Base-by-base conservation (phyloP, 2,888 invertebrate genomes). In the Cantharis flavilabris region DNA sequence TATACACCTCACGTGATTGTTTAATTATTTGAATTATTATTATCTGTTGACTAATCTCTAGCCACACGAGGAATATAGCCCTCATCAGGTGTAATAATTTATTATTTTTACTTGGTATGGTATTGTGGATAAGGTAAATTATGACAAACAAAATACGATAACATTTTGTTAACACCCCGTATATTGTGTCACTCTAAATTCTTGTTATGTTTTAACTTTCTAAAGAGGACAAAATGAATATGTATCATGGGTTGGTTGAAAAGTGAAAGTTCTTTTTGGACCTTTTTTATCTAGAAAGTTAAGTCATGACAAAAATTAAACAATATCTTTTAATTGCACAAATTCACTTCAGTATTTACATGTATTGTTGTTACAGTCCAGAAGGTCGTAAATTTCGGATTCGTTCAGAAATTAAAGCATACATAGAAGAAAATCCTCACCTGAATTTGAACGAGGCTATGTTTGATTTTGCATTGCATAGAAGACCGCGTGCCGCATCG, bases 341-440 rank as follows among this genome's bases (percentile, higher is more conserved):
- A 9, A 16, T 73, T 49, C 7, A 49, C 49, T 49, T 49, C 49
- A n/a, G 49, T 49, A 65, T 65, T 65, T 23, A 65, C 65, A 23
- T 13, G 3, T 14, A 18, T 18, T 65, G 18, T 64, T 69, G 20
- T 76, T 76, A 28, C 82, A 91, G 92, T 80, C 91, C 92, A 0
- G 90, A 90, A 69, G 91, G 91, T n/a, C 90, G 91, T 80, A 91
- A 91, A 79, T 93, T 93, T 80, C 88, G 93, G 62, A 91, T 91
- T 1, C 90, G 90, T 81, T 89, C 90, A 20, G 93, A 92, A 83
- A 88, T 93, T 1, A 90, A 90, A 82, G 81, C 87, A 9, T 90
- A 89, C 78, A 85, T 90, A 80, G 90, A 89, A 78, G 86, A 86
- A 73, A 87, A 88, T 63, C 87, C 88, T 3, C 83, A 86, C 7